Base-by-base conservation (phyloP, 1,140 invertebrate genomes). In the Delia radicum region DNA sequence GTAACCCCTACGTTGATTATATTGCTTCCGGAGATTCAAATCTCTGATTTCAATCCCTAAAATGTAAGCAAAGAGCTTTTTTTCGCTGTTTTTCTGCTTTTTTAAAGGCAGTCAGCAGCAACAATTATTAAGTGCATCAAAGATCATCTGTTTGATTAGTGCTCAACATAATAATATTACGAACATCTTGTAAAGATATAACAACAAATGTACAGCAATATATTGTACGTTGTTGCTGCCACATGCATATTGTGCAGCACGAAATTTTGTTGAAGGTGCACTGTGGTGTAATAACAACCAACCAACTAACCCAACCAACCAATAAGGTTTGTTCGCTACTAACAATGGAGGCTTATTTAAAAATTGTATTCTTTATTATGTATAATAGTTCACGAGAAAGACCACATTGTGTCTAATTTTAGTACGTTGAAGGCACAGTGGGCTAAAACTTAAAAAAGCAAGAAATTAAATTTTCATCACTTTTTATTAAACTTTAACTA, bases 11-110 rank as follows among this genome's bases (percentile, higher is more conserved):
- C 21, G 65, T 33, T 69, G 65, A 69, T 48, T 73, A 73, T 61
- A 55, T 73, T 61, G 81, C 82, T 83, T 83, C 82, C 82, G 82
- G 79, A 83, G 82, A 73, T 73, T 73, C 72, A 48, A 61, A 73
- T 73, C 72, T 42, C 48, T n/a, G 72, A 73, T 73, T 31, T 61
- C 72, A 61, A 73, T 73, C 72, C 72, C 37, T 29, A 65, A 69
- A 69, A 69, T 18, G 29, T 33, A 69, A 69, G 29, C 63, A 29
- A 33, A 28, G 63, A 29, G 21, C 13, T 29, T 33, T 67, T 24
- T 33, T 13, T 33, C 61, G 18, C 24, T 33, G 8, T 12, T 33
- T n/a, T 15, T 21, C n/a, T 42, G 37, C 10, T 33, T 33, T 33
- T 33, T 33, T 33, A 18, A 55, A 55, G 48, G 48, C 48, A 55